Percentiles rank a stretch among this genome's conserved stretches.
These are phyloP conservation scores for Ricordea florida DNA, from an alignment of 92 coral and sea anemone species.

Conservation along the genomic window DNA sequence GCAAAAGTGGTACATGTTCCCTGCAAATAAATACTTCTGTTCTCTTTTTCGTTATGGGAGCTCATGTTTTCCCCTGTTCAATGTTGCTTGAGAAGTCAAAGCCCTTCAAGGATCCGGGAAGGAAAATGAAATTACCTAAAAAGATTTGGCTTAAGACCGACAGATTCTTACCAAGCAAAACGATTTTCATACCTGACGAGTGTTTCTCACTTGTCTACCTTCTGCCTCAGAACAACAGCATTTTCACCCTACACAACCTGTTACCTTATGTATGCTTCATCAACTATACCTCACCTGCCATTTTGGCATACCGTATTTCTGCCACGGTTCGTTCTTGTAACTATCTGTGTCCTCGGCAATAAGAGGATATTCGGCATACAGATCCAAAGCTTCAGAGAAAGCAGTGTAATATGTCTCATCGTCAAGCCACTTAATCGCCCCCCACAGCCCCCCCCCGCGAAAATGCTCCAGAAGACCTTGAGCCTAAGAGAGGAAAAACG, in stretches of 20 bases:
- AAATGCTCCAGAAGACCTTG: constrained; percentile 85
- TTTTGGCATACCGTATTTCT: constrained; percentile 87
- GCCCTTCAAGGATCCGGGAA: too few species aligned
- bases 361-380: constrained; percentile 92
- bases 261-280: background rate
- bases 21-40: too few species aligned
- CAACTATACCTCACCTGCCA: constrained; percentile 74
- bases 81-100: too few species aligned
- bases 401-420: constrained; percentile 59
- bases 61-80: too few species aligned
- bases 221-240: background rate
- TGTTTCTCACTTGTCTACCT: too few species aligned
- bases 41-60: too few species aligned
- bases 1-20: too few species aligned
- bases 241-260: background rate
- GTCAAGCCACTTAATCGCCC: constrained; percentile 79
- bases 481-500: constrained; percentile 26
- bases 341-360: constrained; percentile 76
- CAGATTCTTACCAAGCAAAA: too few species aligned
- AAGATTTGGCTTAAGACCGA: background rate
- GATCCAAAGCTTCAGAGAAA: constrained; percentile 88
- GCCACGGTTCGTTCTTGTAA: constrained; percentile 71
- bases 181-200: too few species aligned
- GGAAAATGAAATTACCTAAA: too few species aligned
- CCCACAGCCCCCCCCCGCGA: too few species aligned